A percentile compares a stretch with the other conserved stretches of the same genome.
Conservation (phyloP, 2,113 vertebrate genomes). For the Phaethornis superciliosus region DNA sequence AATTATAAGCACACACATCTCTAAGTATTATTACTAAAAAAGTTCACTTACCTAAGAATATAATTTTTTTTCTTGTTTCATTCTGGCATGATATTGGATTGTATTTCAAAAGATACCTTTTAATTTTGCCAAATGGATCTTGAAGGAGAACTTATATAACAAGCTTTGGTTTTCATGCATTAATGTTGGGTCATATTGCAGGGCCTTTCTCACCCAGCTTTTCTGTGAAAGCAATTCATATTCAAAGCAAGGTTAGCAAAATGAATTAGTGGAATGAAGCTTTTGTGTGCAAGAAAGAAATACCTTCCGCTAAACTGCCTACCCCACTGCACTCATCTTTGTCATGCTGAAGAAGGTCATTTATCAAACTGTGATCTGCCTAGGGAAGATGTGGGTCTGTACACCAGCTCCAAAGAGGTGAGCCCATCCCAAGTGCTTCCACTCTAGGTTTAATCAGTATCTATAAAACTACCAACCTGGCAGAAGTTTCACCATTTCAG, state of each 20-base stretch:
- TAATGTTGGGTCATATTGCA: neutral
- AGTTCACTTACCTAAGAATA: constrained; percentile 32
- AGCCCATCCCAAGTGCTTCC: neutral
- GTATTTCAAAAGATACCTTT: neutral
- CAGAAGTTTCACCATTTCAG: neutral
- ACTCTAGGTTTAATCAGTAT: neutral
- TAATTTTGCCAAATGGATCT: neutral
- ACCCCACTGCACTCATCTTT: neutral
- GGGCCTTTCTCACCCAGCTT: neutral
- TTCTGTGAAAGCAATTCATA: neutral
- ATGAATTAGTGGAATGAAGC: accelerated
- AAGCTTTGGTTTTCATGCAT: neutral
- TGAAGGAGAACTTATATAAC: neutral
- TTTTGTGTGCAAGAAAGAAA: neutral
- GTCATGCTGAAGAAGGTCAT: neutral
- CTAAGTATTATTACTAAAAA: constrained; percentile 23
- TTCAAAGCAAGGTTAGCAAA: neutral
- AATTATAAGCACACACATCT: constrained; percentile 65
- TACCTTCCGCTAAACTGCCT: neutral
- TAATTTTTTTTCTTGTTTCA: neutral
- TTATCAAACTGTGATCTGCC: neutral
- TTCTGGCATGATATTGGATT: neutral
- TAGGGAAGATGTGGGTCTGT: neutral
- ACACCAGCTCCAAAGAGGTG: neutral
- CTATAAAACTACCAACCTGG: neutral